A percentile compares a stretch with the other conserved stretches of the same genome.
phyloP scores from a whole-genome alignment of 2,113 vertebrate genomes.

The Galeopterus variegatus region DNA sequence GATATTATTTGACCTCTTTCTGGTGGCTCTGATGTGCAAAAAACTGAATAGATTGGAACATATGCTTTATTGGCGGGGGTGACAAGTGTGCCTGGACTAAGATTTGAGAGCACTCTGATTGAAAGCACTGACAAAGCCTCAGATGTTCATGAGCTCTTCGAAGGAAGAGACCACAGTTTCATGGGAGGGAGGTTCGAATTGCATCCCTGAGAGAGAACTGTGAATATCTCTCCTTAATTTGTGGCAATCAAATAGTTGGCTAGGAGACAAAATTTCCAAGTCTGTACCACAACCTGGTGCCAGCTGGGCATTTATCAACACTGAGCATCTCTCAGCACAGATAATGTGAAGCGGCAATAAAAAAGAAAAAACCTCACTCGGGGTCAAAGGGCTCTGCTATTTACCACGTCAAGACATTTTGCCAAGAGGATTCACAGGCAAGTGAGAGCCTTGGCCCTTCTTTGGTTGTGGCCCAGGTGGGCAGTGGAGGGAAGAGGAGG shows the following conservation, averaged over 20 bases:
- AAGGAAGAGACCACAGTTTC: slow-evolving; percentile 42
- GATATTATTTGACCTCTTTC: slow-evolving; percentile 71
- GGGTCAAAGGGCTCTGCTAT: background rate
- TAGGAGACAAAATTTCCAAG: slow-evolving; percentile 8
- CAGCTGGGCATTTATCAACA: background rate
- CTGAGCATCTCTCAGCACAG: background rate
- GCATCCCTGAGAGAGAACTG: background rate
- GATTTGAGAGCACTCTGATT: slow-evolving; percentile 5
- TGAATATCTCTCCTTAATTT: slow-evolving; percentile 49
- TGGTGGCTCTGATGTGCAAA: slow-evolving; percentile 62
- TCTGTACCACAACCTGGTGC: background rate
- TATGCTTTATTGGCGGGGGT: slow-evolving; percentile 56
- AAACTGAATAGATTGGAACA: slow-evolving; percentile 72
- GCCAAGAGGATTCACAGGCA: background rate
- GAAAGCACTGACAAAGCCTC: background rate
- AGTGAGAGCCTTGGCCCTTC: background rate
- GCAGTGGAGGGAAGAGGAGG: fast-evolving
- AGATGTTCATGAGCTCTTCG: background rate
- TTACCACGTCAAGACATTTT: slow-evolving; percentile 29
- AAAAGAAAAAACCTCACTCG: background rate
- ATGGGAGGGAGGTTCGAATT: background rate
- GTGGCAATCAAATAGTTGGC: background rate
- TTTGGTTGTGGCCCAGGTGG: background rate
- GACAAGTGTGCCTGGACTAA: background rate
- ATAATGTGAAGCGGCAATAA: background rate